These are phyloP conservation scores for Ptilonorhynchus violaceus DNA, from an alignment of 2,113 vertebrate species.

Conservation along the genomic window DNA sequence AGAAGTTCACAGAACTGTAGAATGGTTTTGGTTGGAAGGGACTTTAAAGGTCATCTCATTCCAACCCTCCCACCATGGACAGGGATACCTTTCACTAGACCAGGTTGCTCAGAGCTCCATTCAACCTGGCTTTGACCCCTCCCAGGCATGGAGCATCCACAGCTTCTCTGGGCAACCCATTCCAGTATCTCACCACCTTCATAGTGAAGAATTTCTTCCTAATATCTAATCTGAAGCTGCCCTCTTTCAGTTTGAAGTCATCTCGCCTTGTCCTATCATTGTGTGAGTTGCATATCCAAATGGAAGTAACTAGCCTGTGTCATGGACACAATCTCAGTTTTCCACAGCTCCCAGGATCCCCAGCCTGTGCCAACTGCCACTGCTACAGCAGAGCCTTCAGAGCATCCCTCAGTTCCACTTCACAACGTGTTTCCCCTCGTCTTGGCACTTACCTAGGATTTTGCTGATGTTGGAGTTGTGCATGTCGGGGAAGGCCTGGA, in stretches of 20 bases:
- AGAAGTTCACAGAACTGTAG: not conserved
- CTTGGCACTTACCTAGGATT: constrained; percentile 88
- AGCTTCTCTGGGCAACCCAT: not conserved
- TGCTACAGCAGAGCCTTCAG: not conserved
- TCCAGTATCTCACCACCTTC: no score
- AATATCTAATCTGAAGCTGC: not conserved
- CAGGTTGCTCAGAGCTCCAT: not conserved
- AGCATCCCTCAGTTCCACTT: not conserved
- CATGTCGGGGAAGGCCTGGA: constrained; percentile 99
- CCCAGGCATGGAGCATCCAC: accelerated
- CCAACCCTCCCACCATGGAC: not conserved
- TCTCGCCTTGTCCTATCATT: not conserved
- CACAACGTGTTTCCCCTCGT: not conserved
- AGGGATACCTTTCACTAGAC: not conserved
- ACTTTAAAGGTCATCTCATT: not conserved
- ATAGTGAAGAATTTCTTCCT: accelerated
- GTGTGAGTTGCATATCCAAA: not conserved
- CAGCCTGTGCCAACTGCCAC: not conserved
- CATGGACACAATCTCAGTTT: not conserved
- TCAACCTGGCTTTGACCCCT: not conserved
- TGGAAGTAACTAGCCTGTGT: not conserved
- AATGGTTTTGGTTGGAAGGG: not conserved
- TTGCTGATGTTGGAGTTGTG: constrained; percentile 99
- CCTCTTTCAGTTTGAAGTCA: not conserved
- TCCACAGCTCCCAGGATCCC: not conserved